These are phyloP conservation scores for Acromyrmex echinatior DNA, from an alignment of 1,140 invertebrate genomes.

Conservation along the genomic window DNA sequence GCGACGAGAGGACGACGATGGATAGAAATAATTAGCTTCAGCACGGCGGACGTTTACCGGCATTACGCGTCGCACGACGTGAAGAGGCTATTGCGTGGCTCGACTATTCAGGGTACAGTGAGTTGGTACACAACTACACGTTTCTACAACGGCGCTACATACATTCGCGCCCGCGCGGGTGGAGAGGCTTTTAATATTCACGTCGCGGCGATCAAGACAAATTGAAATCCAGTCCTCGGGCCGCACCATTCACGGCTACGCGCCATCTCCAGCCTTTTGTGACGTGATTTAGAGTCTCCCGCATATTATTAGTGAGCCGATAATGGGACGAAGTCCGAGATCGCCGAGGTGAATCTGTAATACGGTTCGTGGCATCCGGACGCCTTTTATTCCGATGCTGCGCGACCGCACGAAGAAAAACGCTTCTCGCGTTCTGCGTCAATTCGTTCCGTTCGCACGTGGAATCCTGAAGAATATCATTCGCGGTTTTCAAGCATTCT, in stretches of 20 bases:
- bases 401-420: slow-evolving; percentile 62
- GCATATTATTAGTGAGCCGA: slow-evolving; percentile 80
- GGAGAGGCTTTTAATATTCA: slow-evolving; percentile 77
- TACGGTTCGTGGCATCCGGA: slow-evolving; percentile 70
- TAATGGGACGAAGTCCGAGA: slow-evolving; percentile 78
- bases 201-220: slow-evolving; percentile 82
- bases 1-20: slow-evolving; percentile 30
- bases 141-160: slow-evolving; percentile 9
- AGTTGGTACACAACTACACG: slow-evolving; percentile 5
- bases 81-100: slow-evolving; percentile 16
- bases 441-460: slow-evolving; percentile 79
- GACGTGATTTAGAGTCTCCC: slow-evolving; percentile 80
- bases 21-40: slow-evolving; percentile 54
- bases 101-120: slow-evolving; percentile 47
- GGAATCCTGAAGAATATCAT: slow-evolving; percentile 61
- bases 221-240: slow-evolving; percentile 79
- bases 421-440: slow-evolving; percentile 69
- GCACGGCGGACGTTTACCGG: slow-evolving; percentile 42
- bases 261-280: slow-evolving; percentile 70
- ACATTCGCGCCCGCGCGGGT: slow-evolving; percentile 13
- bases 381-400: slow-evolving; percentile 74
- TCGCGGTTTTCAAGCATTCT: slow-evolving; percentile 56
- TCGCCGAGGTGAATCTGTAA: slow-evolving; percentile 82
- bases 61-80: slow-evolving; percentile 40
- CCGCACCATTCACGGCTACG: slow-evolving; percentile 69